phyloP scores from a whole-genome alignment of 1,140 invertebrate species.

The Mylabris phalerata region DNA sequence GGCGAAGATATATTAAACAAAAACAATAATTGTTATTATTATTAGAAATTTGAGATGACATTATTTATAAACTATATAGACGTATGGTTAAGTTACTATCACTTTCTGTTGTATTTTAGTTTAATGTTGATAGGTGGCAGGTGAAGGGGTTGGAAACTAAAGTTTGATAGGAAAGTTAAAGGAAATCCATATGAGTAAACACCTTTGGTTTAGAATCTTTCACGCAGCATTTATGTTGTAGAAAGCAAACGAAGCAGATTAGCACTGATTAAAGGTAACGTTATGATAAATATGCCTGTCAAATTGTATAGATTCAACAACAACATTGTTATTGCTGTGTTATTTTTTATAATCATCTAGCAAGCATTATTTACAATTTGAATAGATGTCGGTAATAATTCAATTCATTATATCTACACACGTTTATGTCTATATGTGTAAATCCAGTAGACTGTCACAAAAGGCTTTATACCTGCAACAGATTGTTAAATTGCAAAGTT shows the following conservation, averaged over 20 bases:
- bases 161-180: conserved; percentile 29
- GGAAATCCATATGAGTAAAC: conserved; percentile 35
- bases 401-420: not conserved
- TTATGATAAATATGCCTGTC: not conserved
- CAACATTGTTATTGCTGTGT: no score
- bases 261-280: conserved; percentile 25
- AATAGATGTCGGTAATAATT: not conserved
- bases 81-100: no score
- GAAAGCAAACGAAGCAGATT: conserved; percentile 35
- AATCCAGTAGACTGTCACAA: conserved; percentile 7
- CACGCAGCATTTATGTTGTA: conserved; percentile 29
- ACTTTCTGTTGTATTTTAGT: no score
- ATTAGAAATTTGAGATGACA: no score
- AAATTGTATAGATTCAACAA: no score
- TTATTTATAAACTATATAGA: no score
- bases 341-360: not conserved
- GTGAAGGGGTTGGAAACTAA: conserved; percentile 19
- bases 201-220: conserved; percentile 33
- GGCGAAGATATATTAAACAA: no score
- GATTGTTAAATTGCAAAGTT: conserved; percentile 28
- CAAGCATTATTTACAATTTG: not conserved
- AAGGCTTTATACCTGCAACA: conserved; percentile 18
- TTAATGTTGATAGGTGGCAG: no score
- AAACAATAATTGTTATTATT: no score
- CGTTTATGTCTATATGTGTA: not conserved